Evolutionary conservation across 2,888 invertebrate genomes (phyloP).

Genomic region (Erebia ligea): DNA sequence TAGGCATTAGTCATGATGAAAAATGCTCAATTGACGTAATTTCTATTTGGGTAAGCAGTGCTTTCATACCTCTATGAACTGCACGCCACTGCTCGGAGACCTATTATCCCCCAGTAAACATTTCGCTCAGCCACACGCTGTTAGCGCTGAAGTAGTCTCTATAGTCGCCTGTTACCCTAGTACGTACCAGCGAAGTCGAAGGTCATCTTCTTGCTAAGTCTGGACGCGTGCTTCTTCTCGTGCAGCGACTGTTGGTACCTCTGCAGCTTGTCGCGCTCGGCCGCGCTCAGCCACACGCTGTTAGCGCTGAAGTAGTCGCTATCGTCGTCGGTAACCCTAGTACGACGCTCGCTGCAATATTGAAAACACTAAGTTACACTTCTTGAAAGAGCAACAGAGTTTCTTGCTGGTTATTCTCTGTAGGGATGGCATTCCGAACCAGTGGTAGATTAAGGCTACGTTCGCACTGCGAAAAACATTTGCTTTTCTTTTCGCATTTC

Average conservation of each 20-base stretch:
- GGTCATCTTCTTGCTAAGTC: slow-evolving; percentile 86
- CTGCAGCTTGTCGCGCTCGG: slow-evolving; percentile 86
- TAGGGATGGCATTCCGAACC: too few relatives aligned
- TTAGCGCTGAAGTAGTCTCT: slow-evolving; percentile 94
- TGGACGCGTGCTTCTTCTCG: slow-evolving; percentile 87
- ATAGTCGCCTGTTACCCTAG: slow-evolving; percentile 92
- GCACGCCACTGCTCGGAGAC: too few relatives aligned
- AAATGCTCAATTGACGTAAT: too few relatives aligned
- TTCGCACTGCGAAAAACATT: too few relatives aligned
- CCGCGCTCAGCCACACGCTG: slow-evolving; percentile 91
- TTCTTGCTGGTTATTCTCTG: too few relatives aligned
- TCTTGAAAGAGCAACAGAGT: too few relatives aligned
- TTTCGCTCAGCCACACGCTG: slow-evolving; percentile 93
- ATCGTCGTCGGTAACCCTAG: slow-evolving; percentile 95
- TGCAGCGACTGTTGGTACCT: slow-evolving; percentile 87
- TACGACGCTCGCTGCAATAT: slow-evolving; percentile 85
- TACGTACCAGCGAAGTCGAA: slow-evolving; percentile 88
- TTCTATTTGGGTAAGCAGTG: too few relatives aligned
- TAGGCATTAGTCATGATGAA: too few relatives aligned
- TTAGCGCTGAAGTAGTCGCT: slow-evolving; percentile 94
- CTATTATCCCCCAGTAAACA: too few relatives aligned
- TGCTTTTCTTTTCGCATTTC: too few relatives aligned
- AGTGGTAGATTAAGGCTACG: too few relatives aligned
- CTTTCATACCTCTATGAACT: too few relatives aligned
- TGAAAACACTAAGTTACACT: neutral